Evolutionary conservation across 2,888 invertebrate genomes (phyloP).

Genomic region (Timandra comae): DNA sequence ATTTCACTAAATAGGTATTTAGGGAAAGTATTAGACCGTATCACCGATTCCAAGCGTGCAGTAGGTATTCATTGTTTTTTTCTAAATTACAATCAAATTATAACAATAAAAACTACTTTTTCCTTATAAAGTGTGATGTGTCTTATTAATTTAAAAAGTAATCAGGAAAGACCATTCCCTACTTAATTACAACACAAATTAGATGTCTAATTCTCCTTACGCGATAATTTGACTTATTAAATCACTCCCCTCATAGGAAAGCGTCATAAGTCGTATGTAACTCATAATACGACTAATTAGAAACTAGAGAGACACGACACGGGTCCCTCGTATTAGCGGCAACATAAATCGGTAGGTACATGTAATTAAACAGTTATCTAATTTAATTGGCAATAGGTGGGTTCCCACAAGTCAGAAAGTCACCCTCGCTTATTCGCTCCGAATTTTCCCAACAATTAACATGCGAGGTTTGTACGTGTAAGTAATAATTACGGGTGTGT

Average conservation of each 20-base stretch:
- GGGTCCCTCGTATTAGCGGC: constrained; percentile 40
- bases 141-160: constrained; percentile 5
- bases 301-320: constrained; percentile 29
- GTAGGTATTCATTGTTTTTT: no score
- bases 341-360: constrained; percentile 41
- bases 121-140: not conserved
- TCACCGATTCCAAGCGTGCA: no score
- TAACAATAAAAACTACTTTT: no score
- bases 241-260: constrained; percentile 41
- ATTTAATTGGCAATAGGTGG: constrained; percentile 71
- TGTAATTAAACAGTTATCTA: constrained; percentile 71
- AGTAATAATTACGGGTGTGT: constrained; percentile 59
- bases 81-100: no score
- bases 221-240: constrained; percentile 42
- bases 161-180: not conserved
- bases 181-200: constrained; percentile 37
- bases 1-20: no score
- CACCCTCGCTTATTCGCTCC: constrained; percentile 55
- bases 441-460: constrained; percentile 69
- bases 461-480: constrained; percentile 40
- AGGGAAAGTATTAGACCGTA: no score
- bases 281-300: constrained; percentile 50
- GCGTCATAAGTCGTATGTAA: constrained; percentile 44
- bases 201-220: constrained; percentile 20
- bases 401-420: constrained; percentile 70